Base-by-base conservation (phyloP, 2,888 invertebrate genomes). In the Eledona agricola region DNA sequence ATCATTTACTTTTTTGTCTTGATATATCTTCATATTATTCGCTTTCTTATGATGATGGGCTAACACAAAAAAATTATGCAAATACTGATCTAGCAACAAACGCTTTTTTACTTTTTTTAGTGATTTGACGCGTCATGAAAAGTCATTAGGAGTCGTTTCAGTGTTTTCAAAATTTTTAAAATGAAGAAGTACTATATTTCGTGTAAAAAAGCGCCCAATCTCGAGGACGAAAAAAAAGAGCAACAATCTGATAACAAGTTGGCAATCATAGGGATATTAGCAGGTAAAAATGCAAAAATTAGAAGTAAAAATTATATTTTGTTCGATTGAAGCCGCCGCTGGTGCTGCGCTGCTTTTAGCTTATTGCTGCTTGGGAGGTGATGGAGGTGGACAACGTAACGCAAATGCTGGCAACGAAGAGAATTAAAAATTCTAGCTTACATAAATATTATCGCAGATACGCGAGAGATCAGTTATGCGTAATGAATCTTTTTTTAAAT, bases 161-260 rank as follows among this genome's bases (percentile, higher is more conserved):
- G n/a, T 7, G 3, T 28, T 28, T 12, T 28, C 12, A 4, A 28
- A n/a, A 23, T 7, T 23, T 11, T 12, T 3, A 28, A 5, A 10
- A 28, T 28, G 28, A 28, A 28, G 28, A 28, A 28, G 1, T 28
- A 28, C 28, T 28, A 28, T 7, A 28, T 28, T 7, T 9, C 28
- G 4, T 28, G 28, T 11, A 28, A 28, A 11, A 1, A n/a, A 28
- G 28, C 4, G 6, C 9, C 3, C 10, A 3, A 28, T 3, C 4
- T 11, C 10, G 28, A 28, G 11, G 12, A 11, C 3, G 4, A 28
- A 11, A n/a, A 11, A 28, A 4, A 28, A 11, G 28, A 11, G 12
- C 10, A 28, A 11, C 10, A 10, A 2, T 4, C 9, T 5, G 28
- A 28, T 3, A 28, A 11, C n/a, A 9, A 3, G 4, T 3, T 12